Evolutionary conservation across 2,797 vertebrate genomes (phyloP), one percentile per base, ranked within the genome.

Genomic region (Ibycter americanus): DNA sequence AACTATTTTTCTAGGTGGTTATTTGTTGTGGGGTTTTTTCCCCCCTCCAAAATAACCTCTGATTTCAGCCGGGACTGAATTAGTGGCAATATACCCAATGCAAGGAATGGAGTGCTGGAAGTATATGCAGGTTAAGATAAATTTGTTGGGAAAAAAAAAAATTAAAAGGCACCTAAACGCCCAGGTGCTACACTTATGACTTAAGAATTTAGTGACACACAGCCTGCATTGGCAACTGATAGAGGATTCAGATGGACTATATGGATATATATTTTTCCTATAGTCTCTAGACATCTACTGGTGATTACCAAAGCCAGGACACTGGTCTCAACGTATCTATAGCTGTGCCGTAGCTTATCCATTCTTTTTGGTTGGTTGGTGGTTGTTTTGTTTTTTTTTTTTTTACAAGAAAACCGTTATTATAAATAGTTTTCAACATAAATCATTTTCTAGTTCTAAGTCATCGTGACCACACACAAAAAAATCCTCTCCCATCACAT

Each of bases 191-290:
- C 26, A 26, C 7, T 56, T 22, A 2, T 7, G 9, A 63, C 27
- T 42, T 12, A 51, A 42, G 10, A 46, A n/a, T 9, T 63, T 25
- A 40, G 32, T 21, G 20, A 49, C 14, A 15, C 7, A 3, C 18
- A 58, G 22, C 38, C 5, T 32, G n/a, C 8, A 0, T 0, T 8
- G 20, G 18, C 3, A 3, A 20, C 23, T 12, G 29, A 29, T 9
- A 51, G 34, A 56, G 15, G 4, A 36, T n/a, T 58, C 27, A 15
- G 19, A 31, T 29, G 9, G 51, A 20, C 11, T 22, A 19, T 4
- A 31, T 2, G 6, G 59, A 25, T 11, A 16, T 2, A 29, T 4
- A 2, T 17, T 26, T 17, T 34, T 40, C 31, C 15, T 20, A 5
- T 4, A 8, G 12, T 15, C 34, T 22, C 32, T n/a, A 38, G n/a